These are phyloP conservation scores for Crocidura indochinensis DNA, from an alignment of 2,797 vertebrate genomes.

Conservation along the genomic window DNA sequence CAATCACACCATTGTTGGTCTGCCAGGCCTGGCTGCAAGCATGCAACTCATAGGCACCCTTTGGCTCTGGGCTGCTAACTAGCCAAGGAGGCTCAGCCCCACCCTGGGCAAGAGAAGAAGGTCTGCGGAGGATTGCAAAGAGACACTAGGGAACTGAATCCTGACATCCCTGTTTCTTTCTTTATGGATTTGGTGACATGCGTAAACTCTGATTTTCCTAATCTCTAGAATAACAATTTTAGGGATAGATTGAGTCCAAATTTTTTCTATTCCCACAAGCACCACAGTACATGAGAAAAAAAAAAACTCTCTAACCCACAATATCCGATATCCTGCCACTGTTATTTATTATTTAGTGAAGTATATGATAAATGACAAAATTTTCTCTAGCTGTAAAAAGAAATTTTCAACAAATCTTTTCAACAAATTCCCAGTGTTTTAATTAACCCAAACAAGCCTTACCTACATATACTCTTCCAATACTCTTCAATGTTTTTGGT, in stretches of 20 bases:
- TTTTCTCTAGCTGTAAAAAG: background rate
- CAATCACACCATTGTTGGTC: slow-evolving; percentile 19
- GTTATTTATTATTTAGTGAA: background rate
- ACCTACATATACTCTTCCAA: no score
- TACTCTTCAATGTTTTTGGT: background rate
- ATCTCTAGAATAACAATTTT: background rate
- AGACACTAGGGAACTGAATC: background rate
- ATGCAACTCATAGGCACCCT: background rate
- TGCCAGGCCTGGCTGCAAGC: slow-evolving; percentile 1
- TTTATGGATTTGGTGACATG: background rate
- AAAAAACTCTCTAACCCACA: background rate
- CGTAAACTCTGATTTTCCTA: background rate
- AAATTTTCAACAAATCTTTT: background rate
- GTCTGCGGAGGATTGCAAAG: background rate
- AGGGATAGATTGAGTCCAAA: background rate
- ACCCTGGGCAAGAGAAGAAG: background rate
- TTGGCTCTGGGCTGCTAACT: background rate
- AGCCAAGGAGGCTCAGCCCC: background rate
- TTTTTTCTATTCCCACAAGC: background rate
- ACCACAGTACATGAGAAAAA: background rate
- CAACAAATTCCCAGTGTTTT: background rate
- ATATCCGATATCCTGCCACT: background rate
- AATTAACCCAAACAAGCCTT: background rate
- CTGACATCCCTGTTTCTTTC: background rate
- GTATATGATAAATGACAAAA: background rate